A percentile compares a stretch with the other conserved stretches of the same genome.
Conservation (phyloP, 2,797 vertebrate species). For the Squalus acanthias region DNA sequence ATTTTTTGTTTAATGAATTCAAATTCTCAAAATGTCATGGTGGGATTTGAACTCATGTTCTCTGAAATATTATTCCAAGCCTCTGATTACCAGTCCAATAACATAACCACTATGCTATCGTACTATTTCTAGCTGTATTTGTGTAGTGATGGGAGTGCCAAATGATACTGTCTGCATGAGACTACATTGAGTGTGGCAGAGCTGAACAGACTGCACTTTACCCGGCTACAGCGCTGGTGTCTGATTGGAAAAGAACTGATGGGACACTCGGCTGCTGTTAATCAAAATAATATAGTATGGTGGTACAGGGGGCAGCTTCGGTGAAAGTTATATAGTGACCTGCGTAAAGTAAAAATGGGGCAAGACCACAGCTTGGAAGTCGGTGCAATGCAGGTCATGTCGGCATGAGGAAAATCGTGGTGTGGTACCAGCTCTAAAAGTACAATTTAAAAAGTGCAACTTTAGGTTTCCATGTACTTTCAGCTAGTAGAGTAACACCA, state of each 20-base stretch:
- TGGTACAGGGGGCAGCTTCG: not conserved
- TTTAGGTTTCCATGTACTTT: not conserved
- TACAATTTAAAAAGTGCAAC: not conserved
- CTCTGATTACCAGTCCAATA: not conserved
- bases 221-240: not conserved
- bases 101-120: not conserved
- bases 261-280: not conserved
- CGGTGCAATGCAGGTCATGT: not conserved
- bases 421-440: not conserved
- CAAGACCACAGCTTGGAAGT: not conserved
- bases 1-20: not conserved
- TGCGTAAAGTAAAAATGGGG: not conserved
- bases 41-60: not conserved
- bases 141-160: not conserved
- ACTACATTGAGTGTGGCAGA: not conserved
- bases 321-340: not conserved
- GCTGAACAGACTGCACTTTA: not conserved
- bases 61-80: not conserved
- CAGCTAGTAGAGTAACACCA: not conserved
- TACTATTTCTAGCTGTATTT: not conserved
- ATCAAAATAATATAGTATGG: not conserved
- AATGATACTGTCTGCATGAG: not conserved
- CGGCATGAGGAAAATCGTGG: not conserved
- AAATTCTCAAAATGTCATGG: not conserved
- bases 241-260: not conserved